These are phyloP conservation scores for Acleris laterana DNA, from an alignment of 2,888 invertebrate genomes.

Conservation along the genomic window DNA sequence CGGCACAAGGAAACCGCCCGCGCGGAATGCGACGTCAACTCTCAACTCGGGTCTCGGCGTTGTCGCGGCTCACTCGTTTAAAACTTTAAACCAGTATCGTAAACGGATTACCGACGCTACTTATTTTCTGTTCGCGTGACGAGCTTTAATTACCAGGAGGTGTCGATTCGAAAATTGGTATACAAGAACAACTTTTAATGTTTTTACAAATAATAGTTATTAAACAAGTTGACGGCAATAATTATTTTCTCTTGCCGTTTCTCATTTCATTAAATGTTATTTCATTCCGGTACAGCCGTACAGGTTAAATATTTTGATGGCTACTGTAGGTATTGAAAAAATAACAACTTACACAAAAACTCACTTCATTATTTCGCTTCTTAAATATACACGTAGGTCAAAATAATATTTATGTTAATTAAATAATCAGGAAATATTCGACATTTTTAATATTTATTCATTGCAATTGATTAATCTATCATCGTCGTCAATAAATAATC, in stretches of 20 bases:
- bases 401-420: neutral
- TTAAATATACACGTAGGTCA: neutral
- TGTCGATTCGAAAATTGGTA: conserved; percentile 80
- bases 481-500: conserved; percentile 27
- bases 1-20: conserved; percentile 59
- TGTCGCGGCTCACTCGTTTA: conserved; percentile 61
- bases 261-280: neutral
- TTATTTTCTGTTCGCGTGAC: conserved; percentile 77
- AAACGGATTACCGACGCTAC: conserved; percentile 68
- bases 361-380: neutral
- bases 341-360: neutral
- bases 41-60: conserved; percentile 66
- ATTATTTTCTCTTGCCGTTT: neutral
- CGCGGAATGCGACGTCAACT: conserved; percentile 69
- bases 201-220: conserved; percentile 74
- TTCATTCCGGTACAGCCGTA: neutral
- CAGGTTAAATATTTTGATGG: neutral
- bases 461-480: conserved; percentile 21
- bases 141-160: conserved; percentile 76
- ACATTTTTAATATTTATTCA: neutral
- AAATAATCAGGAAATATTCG: conserved; percentile 8
- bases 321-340: neutral
- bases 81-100: conserved; percentile 62
- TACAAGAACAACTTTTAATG: conserved; percentile 64
- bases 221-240: conserved; percentile 48